Evolutionary conservation across 2,888 invertebrate species (phyloP).

Genomic region (Myopa testacea): DNA sequence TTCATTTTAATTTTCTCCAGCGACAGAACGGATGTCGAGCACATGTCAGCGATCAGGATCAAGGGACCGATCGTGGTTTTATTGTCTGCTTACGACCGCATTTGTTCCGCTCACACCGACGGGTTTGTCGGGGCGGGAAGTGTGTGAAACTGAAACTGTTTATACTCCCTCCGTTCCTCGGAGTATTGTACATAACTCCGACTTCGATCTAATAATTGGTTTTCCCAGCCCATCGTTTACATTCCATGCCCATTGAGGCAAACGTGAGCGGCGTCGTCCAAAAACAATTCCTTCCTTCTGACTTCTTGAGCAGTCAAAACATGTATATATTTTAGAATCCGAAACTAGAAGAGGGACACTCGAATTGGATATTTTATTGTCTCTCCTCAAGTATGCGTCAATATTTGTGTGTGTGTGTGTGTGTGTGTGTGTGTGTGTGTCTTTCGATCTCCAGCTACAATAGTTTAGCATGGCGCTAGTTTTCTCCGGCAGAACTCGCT

Average conservation of each 20-base stretch:
- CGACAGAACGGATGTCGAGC: conserved; percentile 50
- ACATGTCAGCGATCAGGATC: conserved; percentile 52
- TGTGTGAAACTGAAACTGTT: neutral
- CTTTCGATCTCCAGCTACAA: neutral
- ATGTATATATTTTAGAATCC: neutral
- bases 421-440: neutral
- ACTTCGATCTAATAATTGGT: neutral
- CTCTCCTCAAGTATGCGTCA: neutral
- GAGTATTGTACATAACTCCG: neutral
- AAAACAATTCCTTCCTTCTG: neutral
- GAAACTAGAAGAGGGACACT: neutral
- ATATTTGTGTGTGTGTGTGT: neutral
- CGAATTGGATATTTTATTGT: neutral
- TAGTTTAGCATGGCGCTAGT: neutral
- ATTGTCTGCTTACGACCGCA: conserved; percentile 7
- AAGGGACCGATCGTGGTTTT: conserved; percentile 19
- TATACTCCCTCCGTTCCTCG: neutral
- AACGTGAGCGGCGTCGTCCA: conserved; percentile 1
- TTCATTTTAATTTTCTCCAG: neutral
- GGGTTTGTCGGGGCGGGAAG: neutral
- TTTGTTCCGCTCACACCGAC: neutral
- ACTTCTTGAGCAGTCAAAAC: neutral
- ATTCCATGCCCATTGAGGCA: neutral
- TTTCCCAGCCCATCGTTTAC: neutral
- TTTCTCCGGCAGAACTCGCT: neutral